A percentile compares a stretch with the other conserved stretches of the same genome.
Conservation (phyloP, 2,113 vertebrate genomes). For the Ariopsis seemanni region DNA sequence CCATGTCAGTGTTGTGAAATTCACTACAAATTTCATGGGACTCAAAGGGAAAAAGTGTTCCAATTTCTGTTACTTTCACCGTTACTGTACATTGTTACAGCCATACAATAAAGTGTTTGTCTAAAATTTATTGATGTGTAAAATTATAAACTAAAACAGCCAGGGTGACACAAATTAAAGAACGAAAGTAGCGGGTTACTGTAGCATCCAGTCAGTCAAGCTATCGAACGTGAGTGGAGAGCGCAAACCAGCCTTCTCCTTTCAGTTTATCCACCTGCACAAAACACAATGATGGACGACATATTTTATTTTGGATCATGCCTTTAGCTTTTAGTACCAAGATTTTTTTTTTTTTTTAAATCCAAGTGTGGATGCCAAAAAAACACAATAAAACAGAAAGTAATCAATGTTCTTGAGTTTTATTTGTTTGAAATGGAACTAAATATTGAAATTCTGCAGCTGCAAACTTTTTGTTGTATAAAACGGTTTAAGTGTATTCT, state of each 20-base stretch:
- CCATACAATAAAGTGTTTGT: constrained; percentile 1
- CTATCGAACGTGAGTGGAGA: constrained; percentile 77
- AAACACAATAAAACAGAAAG: neutral
- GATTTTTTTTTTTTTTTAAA: too few species aligned
- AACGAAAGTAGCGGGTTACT: neutral
- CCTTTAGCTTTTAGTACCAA: neutral
- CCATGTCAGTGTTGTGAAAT: neutral
- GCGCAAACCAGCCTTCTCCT: constrained; percentile 84
- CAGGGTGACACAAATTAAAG: neutral
- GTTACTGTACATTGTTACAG: neutral
- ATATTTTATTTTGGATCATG: neutral
- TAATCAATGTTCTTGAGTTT: neutral
- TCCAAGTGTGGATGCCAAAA: neutral
- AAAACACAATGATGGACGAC: neutral
- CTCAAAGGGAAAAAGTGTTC: constrained; percentile 17
- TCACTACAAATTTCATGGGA: neutral
- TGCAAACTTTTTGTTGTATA: neutral
- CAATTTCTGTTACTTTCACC: neutral
- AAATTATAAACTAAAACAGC: neutral
- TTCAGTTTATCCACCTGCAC: constrained; percentile 76
- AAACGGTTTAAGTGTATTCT: neutral
- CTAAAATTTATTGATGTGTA: constrained; percentile 6
- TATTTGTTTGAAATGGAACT: neutral
- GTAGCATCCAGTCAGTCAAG: neutral
- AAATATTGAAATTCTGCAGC: neutral